phyloP scores from a whole-genome alignment of 2,888 invertebrate species.

The Aradus depressus region DNA sequence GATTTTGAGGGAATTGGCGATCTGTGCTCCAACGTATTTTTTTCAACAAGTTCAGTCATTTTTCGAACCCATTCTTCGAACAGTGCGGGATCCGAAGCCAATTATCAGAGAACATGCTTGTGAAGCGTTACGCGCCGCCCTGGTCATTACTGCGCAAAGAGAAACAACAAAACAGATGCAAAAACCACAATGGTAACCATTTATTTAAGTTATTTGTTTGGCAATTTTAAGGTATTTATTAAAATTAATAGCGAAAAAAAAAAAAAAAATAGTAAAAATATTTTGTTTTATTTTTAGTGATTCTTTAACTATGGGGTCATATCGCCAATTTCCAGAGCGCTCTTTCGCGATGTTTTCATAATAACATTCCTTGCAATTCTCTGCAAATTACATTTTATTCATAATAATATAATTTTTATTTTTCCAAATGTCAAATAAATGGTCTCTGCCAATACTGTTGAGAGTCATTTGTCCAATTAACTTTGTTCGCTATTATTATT shows the following conservation, averaged over 20 bases:
- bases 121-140: slow-evolving; percentile 84
- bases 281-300: no score
- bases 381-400: no score
- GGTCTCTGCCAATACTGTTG: no score
- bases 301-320: no score
- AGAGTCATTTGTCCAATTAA: no score
- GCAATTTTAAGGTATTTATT: neutral
- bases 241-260: no score
- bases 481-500: no score
- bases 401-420: no score
- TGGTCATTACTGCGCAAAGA: slow-evolving; percentile 89
- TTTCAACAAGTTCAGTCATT: slow-evolving; percentile 88
- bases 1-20: slow-evolving; percentile 83
- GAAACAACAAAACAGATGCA: slow-evolving; percentile 89
- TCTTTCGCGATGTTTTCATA: neutral
- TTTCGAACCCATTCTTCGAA: slow-evolving; percentile 86
- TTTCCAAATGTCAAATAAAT: no score
- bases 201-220: neutral
- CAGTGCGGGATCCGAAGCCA: slow-evolving; percentile 81
- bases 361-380: no score
- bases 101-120: slow-evolving; percentile 86
- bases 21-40: slow-evolving; percentile 94
- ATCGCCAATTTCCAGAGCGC: no score
- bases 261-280: no score
- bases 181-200: slow-evolving; percentile 67